phyloP scores from a whole-genome alignment of 2,113 vertebrate genomes.

The Dinomys branickii region DNA sequence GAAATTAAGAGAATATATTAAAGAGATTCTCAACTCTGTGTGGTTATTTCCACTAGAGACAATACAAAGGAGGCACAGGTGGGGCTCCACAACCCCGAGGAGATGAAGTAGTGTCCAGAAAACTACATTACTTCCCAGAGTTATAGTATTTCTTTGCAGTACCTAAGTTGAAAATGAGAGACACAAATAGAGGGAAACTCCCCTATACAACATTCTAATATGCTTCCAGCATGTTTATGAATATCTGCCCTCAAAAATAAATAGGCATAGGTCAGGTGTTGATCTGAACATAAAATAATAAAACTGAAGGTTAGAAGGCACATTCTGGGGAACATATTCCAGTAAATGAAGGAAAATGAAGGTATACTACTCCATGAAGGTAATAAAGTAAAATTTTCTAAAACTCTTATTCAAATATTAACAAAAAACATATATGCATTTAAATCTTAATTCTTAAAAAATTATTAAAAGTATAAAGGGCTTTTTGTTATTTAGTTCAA shows the following conservation, averaged over 20 bases:
- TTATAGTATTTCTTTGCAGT: constrained; percentile 3
- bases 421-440: not conserved
- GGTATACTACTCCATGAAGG: not conserved
- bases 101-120: not conserved
- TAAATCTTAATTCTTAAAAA: constrained; percentile 35
- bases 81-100: not conserved
- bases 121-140: constrained; percentile 24
- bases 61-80: not conserved
- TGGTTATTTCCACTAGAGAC: not conserved
- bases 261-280: not conserved
- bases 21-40: not conserved
- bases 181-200: not conserved
- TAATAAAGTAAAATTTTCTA: constrained; percentile 36
- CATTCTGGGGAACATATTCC: constrained; percentile 33
- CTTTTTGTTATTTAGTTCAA: constrained; percentile 30
- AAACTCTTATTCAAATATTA: constrained; percentile 14
- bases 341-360: constrained; percentile 4
- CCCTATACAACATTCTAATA: not conserved
- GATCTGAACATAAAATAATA: not conserved
- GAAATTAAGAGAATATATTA: constrained; percentile 16
- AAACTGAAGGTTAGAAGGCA: constrained; percentile 48
- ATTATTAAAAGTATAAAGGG: not conserved
- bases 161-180: constrained; percentile 19
- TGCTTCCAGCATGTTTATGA: not conserved
- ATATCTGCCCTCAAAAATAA: not conserved